phyloP scores from a whole-genome alignment of 2,797 vertebrate species.

The Pitangus sulphuratus region DNA sequence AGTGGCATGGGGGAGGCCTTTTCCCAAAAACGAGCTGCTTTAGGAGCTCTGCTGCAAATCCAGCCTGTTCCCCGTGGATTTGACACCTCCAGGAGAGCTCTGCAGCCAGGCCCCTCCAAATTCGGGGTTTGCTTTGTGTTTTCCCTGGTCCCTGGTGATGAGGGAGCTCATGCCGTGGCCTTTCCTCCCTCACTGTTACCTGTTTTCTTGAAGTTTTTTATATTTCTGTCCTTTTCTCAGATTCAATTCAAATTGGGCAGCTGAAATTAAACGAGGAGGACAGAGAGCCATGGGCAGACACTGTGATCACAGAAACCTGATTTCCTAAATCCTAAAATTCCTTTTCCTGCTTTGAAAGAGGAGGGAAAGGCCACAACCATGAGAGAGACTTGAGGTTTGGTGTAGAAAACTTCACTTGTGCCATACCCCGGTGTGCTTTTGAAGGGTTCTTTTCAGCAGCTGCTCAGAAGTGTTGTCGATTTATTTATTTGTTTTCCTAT shows the following conservation, averaged over 20 bases:
- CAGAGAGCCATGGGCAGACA: slow-evolving; percentile 13
- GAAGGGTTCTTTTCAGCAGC: slow-evolving; percentile 18
- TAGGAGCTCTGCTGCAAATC: background rate
- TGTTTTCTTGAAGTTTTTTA: background rate
- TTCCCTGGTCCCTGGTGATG: background rate
- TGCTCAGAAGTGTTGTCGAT: slow-evolving; percentile 51
- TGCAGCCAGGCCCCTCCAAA: background rate
- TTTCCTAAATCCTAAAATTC: background rate
- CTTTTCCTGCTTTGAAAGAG: background rate
- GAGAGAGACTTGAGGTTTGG: background rate
- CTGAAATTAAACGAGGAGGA: background rate
- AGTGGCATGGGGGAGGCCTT: accelerated
- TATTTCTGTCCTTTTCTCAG: background rate
- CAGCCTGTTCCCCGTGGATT: accelerated
- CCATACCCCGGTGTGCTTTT: background rate
- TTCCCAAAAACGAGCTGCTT: background rate
- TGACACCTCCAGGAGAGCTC: background rate
- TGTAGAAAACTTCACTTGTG: background rate
- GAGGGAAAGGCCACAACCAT: background rate
- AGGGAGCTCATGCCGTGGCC: background rate
- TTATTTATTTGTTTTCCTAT: slow-evolving; percentile 71
- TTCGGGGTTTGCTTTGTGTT: background rate
- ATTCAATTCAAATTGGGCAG: background rate
- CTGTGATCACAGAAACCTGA: slow-evolving; percentile 45
- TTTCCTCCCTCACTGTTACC: background rate